Evolutionary conservation across 2,888 invertebrate species (phyloP).

Genomic region (Celastrina argiolus): DNA sequence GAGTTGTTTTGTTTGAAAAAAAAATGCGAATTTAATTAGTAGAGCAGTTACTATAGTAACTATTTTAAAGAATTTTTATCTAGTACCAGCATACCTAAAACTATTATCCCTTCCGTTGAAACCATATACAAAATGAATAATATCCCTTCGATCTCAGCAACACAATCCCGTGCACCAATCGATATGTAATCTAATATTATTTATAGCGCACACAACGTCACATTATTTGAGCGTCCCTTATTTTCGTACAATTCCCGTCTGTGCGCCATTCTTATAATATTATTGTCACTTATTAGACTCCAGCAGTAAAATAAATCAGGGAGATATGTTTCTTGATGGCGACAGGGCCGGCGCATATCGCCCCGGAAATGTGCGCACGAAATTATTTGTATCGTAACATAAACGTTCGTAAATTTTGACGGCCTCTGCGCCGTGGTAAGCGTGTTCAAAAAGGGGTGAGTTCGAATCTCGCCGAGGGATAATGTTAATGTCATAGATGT

Average conservation of each 20-base stretch:
- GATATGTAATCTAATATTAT: neutral
- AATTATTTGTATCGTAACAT: neutral
- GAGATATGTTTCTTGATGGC: neutral
- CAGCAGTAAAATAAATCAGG: slow-evolving; percentile 11
- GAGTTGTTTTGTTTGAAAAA: too few species aligned
- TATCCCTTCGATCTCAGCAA: too few species aligned
- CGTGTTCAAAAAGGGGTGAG: too few species aligned
- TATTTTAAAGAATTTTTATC: too few species aligned
- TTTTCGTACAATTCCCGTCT: neutral
- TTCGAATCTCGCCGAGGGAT: too few species aligned
- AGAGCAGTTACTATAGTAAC: too few species aligned
- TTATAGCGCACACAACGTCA: neutral
- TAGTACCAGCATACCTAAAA: too few species aligned
- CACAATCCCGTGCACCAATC: neutral
- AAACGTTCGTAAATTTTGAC: neutral
- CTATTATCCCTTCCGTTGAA: too few species aligned
- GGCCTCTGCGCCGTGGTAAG: too few species aligned
- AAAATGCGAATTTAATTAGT: too few species aligned
- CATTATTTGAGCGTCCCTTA: neutral
- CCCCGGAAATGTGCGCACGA: neutral
- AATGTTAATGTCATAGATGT: too few species aligned
- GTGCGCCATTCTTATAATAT: neutral
- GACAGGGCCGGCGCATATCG: slow-evolving; percentile 12
- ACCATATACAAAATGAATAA: too few species aligned
- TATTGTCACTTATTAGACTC: slow-evolving; percentile 18